Evolutionary conservation across 2,113 vertebrate genomes (phyloP).

Genomic region (Guaruba guarouba): DNA sequence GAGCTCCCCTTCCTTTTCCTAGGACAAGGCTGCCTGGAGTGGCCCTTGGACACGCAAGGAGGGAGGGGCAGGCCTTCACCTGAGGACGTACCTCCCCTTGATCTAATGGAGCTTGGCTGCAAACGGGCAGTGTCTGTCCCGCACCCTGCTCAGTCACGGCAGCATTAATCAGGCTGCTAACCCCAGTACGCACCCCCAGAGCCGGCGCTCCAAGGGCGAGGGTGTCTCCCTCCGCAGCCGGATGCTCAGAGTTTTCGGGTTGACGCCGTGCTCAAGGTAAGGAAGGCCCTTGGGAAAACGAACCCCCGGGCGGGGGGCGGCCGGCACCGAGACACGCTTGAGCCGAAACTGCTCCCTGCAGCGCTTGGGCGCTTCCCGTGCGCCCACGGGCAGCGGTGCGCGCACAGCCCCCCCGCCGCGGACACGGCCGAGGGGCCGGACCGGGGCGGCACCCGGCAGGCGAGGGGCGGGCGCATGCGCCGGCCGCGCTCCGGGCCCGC

Average conservation of each 20-base stretch:
- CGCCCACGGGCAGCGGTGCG: rapidly evolving
- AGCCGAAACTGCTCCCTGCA: not conserved
- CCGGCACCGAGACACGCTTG: no score
- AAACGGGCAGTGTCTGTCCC: constrained; percentile 47
- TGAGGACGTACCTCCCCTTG: not conserved
- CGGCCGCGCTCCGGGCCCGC: no score
- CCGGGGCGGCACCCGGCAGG: no score
- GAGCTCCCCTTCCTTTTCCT: not conserved
- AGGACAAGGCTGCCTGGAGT: not conserved
- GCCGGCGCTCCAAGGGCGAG: not conserved
- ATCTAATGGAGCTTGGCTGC: constrained; percentile 7
- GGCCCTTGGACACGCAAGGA: not conserved
- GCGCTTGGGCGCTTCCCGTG: no score
- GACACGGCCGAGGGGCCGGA: no score
- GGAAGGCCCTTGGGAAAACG: not conserved
- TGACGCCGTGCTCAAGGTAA: not conserved
- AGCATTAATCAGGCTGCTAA: constrained; percentile 64
- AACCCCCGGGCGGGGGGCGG: not conserved
- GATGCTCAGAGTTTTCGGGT: not conserved
- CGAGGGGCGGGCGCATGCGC: no score
- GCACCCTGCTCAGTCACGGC: constrained; percentile 54
- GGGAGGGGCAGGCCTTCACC: not conserved
- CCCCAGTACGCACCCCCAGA: not conserved
- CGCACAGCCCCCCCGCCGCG: no score
- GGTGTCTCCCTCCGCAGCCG: not conserved